Percentiles rank a stretch among this genome's conserved stretches.
phyloP scores from a whole-genome alignment of 2,888 invertebrate genomes.

The Marasmarcha lunaedactyla region DNA sequence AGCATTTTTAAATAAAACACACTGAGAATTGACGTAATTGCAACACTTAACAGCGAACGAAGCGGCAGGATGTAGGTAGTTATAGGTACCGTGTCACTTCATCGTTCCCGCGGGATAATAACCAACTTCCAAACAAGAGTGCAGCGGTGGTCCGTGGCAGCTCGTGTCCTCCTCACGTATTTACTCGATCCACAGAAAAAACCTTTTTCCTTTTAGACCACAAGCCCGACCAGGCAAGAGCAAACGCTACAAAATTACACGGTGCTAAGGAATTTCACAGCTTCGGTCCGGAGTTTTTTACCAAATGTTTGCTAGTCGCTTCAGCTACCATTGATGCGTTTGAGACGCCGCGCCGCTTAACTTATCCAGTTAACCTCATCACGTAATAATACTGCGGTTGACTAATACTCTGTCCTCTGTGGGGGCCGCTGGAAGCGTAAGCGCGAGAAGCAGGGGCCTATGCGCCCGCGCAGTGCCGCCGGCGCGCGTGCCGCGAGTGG shows the following conservation, averaged over 20 bases:
- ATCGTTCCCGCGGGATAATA: conserved; percentile 12
- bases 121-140: conserved; percentile 19
- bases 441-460: conserved; percentile 47
- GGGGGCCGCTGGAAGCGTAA: conserved; percentile 65
- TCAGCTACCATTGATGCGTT: conserved; percentile 64
- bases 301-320: conserved; percentile 63
- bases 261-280: conserved; percentile 67
- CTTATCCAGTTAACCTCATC: conserved; percentile 61
- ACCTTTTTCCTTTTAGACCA: conserved; percentile 66
- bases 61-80: conserved; percentile 20
- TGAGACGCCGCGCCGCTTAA: conserved; percentile 58
- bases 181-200: conserved; percentile 60
- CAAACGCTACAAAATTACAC: conserved; percentile 66
- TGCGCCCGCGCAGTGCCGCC: conserved; percentile 62
- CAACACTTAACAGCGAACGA: conserved; percentile 56
- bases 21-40: conserved; percentile 70
- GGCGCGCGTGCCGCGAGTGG: conserved; percentile 47
- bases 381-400: conserved; percentile 71
- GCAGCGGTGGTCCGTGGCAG: conserved; percentile 59
- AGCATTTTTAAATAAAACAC: conserved; percentile 67
- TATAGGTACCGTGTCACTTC: conserved; percentile 10
- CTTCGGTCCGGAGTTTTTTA: conserved; percentile 49
- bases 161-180: conserved; percentile 63
- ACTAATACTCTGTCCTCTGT: conserved; percentile 69
- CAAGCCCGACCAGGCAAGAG: conserved; percentile 57